Base-by-base conservation (phyloP, 2,113 vertebrate species). In the Melanostigma gelatinosum region DNA sequence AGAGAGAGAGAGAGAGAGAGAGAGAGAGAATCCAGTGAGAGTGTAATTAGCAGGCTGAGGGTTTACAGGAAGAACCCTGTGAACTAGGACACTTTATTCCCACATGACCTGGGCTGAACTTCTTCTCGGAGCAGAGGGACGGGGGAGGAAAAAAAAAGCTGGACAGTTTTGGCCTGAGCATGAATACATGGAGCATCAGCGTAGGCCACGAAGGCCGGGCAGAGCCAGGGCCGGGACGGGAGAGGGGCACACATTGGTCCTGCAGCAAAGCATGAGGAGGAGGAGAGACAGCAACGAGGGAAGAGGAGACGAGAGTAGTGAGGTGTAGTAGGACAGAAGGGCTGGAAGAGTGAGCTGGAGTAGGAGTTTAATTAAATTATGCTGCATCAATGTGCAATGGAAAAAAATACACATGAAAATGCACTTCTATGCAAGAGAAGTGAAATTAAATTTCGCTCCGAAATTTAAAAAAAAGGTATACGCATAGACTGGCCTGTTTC, bases 61-160 rank as follows among this genome's bases (percentile, higher is more conserved):
- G 75, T 78, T 81, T 76, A 77, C 78, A 75, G 77, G 58, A 80
- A 86, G 82, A 86, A 88, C 76, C 80, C 79, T 70, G 69, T 81
- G 82, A 89, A 80, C 80, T 58, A 52, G 77, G 46, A 87, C 69
- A 65, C 74, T 68, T 71, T 38, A 81, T 86, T 88, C 78, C 72
- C 87, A 82, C 72, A 54, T 77, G 66, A 80, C 80, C 80, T 90
- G 74, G 69, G 44, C 52, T 87, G 82, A 91, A 84, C 89, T 61
- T 10, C 52, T 79, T 50, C 50, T 71, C 42, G 13, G 32, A 50
- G n/a, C 20, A 72, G 38, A 13, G 42, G 36, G 54, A 34, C 18
- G 29, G 55, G 58, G 8, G 6, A 13, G 32, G 5, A 34, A 34
- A 18, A 24, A 24, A 38, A 38, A 38, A 18, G 22, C 46, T 50